Conservation (phyloP, 1,140 invertebrate genomes). For the Notospermus geniculatus region DNA sequence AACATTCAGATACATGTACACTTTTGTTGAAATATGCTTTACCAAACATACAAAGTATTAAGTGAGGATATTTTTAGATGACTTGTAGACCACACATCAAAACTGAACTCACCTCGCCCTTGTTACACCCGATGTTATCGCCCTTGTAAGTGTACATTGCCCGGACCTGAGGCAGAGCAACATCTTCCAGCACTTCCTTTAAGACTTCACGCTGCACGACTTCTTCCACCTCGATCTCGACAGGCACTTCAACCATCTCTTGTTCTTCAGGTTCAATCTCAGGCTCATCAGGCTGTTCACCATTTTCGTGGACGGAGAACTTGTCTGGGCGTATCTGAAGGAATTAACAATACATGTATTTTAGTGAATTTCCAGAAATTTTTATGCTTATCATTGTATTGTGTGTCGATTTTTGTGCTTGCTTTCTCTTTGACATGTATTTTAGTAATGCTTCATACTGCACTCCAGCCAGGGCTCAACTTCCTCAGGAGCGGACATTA, state of each 20-base stretch:
- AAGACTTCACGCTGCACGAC: constrained; percentile 80
- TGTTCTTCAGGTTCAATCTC: constrained; percentile 54
- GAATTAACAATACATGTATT: too few species aligned
- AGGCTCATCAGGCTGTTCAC: constrained; percentile 32
- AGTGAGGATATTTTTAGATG: neutral
- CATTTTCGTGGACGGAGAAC: constrained; percentile 41
- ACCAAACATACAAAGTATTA: neutral
- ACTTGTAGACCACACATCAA: constrained; percentile 11
- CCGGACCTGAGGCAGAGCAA: constrained; percentile 83
- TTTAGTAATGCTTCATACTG: too few species aligned
- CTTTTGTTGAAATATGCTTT: constrained; percentile 14
- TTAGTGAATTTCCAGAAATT: too few species aligned
- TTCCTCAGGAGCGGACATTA: too few species aligned
- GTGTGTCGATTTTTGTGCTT: too few species aligned
- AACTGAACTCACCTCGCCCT: constrained; percentile 73
- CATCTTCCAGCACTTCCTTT: constrained; percentile 79
- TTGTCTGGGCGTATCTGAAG: constrained; percentile 28
- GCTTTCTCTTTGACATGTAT: too few species aligned
- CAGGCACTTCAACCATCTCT: constrained; percentile 69
- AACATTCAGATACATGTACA: too few species aligned
- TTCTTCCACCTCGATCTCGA: constrained; percentile 81
- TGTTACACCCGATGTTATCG: constrained; percentile 82
- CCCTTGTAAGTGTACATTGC: constrained; percentile 86
- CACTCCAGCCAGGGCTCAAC: too few species aligned
- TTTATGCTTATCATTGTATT: too few species aligned